These are phyloP conservation scores for Idaea biselata DNA, from an alignment of 2,888 invertebrate genomes.

Conservation along the genomic window DNA sequence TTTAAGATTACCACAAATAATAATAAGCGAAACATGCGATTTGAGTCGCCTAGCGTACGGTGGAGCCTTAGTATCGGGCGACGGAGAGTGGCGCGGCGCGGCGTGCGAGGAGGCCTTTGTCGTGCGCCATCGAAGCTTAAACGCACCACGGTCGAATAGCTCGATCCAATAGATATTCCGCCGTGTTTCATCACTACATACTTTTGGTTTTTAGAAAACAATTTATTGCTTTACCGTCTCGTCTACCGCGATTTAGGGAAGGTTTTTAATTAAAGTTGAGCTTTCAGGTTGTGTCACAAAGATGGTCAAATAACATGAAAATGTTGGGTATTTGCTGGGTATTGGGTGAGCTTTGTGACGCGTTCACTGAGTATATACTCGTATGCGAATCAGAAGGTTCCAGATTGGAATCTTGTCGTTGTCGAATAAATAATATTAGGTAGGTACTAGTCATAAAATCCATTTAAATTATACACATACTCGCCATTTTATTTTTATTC, in stretches of 20 bases:
- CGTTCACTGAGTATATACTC: no score
- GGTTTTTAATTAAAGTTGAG: conserved; percentile 1
- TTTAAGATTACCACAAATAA: no score
- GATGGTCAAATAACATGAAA: no score
- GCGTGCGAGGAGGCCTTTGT: conserved; percentile 25
- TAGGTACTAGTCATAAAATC: no score
- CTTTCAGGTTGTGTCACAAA: neutral
- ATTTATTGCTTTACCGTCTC: conserved; percentile 2
- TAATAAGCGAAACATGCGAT: no score
- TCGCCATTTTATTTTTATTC: no score
- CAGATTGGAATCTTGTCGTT: no score
- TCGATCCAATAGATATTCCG: conserved; percentile 32
- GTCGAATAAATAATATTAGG: no score
- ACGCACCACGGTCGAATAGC: conserved; percentile 28
- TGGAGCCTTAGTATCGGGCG: neutral
- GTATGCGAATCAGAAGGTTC: no score
- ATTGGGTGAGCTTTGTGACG: no score
- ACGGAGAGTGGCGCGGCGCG: neutral
- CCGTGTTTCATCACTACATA: conserved; percentile 16
- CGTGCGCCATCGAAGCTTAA: conserved; percentile 27
- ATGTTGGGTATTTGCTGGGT: no score
- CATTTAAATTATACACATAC: no score
- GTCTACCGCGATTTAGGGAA: neutral
- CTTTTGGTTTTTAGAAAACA: conserved; percentile 6
- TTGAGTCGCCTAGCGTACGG: neutral